phyloP scores from a whole-genome alignment of 2,888 invertebrate genomes.

The Leptothorax acervorum region DNA sequence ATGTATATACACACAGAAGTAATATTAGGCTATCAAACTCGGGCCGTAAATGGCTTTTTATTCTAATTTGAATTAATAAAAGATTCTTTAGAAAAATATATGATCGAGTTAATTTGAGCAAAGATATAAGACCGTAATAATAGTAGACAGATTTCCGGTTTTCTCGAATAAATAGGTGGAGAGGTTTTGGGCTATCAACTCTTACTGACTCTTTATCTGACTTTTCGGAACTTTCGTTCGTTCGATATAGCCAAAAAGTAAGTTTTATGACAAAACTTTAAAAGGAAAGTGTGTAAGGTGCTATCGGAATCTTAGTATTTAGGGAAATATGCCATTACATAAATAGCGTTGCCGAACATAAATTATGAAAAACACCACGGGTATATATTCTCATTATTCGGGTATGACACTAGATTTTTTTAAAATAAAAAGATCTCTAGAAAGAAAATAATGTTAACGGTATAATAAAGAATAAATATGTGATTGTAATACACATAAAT shows the following conservation, averaged over 20 bases:
- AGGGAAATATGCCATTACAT: slow-evolving; percentile 20
- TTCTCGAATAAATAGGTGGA: slow-evolving; percentile 3
- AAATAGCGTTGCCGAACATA: neutral
- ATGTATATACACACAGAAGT: too few relatives aligned
- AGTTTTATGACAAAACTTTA: slow-evolving; percentile 38
- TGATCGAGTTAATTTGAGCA: slow-evolving; percentile 19
- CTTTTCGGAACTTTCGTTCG: slow-evolving; percentile 46
- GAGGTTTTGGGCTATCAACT: slow-evolving; percentile 18
- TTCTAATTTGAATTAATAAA: neutral
- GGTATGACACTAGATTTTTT: neutral
- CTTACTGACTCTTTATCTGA: slow-evolving; percentile 36
- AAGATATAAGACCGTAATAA: slow-evolving; percentile 6
- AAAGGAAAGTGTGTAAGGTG: slow-evolving; percentile 9
- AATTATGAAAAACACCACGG: neutral
- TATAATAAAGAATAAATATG: neutral
- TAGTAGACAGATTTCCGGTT: slow-evolving; percentile 31
- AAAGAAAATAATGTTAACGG: neutral
- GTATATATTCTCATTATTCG: neutral
- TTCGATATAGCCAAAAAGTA: slow-evolving; percentile 16
- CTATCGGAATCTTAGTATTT: slow-evolving; percentile 42
- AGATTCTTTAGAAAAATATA: neutral
- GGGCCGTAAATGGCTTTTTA: too few relatives aligned
- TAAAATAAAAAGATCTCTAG: neutral
- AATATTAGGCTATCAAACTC: too few relatives aligned
- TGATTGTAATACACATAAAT: neutral